Evolutionary conservation across 2,797 vertebrate genomes (phyloP).

Genomic region (Clangula hyemalis): DNA sequence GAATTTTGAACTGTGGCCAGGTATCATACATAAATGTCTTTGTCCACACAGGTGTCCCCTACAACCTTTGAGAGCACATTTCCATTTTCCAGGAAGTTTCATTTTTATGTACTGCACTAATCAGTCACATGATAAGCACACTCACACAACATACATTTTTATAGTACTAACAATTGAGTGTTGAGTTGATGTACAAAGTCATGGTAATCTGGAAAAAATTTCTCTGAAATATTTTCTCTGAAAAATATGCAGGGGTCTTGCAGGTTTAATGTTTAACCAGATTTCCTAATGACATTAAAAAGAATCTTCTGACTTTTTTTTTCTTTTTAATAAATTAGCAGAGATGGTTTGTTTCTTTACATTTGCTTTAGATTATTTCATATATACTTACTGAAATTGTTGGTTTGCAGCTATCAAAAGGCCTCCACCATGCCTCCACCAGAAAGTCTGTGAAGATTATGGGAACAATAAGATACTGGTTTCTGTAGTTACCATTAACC

Average conservation of each 20-base stretch:
- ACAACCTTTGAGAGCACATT: not conserved
- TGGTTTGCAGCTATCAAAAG: not conserved
- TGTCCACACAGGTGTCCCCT: not conserved
- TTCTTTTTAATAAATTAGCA: not conserved
- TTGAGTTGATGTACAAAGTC: not conserved
- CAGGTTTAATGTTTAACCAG: not conserved
- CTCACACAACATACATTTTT: not conserved
- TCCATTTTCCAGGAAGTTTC: not conserved
- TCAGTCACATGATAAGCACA: not conserved
- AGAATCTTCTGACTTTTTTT: not conserved
- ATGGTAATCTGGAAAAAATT: not conserved
- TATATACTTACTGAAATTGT: not conserved
- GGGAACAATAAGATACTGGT: not conserved
- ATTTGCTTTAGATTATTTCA: not conserved
- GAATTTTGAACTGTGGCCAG: not conserved
- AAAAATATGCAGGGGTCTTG: not conserved
- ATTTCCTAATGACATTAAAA: not conserved
- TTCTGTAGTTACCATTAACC: not conserved
- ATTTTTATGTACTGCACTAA: not conserved
- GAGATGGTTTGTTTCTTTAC: not conserved
- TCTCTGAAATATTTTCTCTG: too few species aligned
- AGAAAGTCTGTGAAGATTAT: not conserved
- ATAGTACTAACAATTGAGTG: not conserved
- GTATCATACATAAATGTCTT: not conserved
- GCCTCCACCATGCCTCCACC: not conserved